A percentile compares a stretch with the other conserved stretches of the same genome.
Evolutionary conservation across 2,797 vertebrate genomes (phyloP).

Genomic region (Avahi laniger): DNA sequence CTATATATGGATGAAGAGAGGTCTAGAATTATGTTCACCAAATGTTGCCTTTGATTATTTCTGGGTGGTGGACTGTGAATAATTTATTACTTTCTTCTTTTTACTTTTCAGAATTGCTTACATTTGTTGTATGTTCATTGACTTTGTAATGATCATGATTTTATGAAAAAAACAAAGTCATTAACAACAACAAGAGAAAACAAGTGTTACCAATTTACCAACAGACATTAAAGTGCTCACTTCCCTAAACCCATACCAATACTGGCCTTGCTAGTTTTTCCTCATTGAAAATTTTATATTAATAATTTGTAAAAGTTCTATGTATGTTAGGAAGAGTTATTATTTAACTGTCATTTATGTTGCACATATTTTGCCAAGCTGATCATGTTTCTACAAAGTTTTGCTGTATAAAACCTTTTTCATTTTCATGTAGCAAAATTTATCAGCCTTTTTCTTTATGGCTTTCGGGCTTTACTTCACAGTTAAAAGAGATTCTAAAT

Average conservation of each 20-base stretch:
- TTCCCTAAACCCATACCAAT: neutral
- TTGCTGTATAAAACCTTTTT: neutral
- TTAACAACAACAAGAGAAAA: neutral
- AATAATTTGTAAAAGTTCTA: neutral
- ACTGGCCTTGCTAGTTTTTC: neutral
- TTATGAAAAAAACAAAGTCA: neutral
- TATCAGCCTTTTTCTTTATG: neutral
- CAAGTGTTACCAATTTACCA: neutral
- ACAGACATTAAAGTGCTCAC: fast-evolving
- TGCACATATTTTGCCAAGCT: neutral
- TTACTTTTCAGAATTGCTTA: slow-evolving; percentile 39
- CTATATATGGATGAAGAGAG: neutral
- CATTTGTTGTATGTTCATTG: neutral
- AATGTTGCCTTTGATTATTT: neutral
- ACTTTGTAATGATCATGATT: neutral
- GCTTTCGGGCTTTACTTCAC: neutral
- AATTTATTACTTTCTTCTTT: neutral
- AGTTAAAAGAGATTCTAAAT: neutral
- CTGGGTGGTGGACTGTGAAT: neutral
- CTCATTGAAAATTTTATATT: neutral
- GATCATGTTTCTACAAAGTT: neutral
- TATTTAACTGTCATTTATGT: neutral
- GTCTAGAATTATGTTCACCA: neutral
- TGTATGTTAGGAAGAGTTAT: neutral
- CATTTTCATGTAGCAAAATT: neutral